These are phyloP conservation scores for Pheosia gnoma DNA, from an alignment of 2,888 invertebrate species.

Conservation along the genomic window DNA sequence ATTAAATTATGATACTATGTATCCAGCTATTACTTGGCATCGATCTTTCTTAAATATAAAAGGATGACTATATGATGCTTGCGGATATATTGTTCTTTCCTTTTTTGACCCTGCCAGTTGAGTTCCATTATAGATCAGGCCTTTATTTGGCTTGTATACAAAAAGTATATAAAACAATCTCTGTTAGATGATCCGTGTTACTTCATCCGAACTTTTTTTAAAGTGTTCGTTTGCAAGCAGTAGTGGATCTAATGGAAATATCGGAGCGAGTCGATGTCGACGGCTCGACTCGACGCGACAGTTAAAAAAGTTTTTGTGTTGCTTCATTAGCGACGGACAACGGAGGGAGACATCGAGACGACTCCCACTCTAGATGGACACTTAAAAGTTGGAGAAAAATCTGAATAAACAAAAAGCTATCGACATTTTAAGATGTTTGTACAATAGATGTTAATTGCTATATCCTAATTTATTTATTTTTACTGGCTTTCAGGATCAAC, in stretches of 20 bases:
- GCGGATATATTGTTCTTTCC: neutral
- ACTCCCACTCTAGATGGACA: slow-evolving; percentile 10
- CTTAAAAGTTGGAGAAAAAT: slow-evolving; percentile 10
- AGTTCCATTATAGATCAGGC: too few species aligned
- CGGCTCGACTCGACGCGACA: slow-evolving; percentile 36
- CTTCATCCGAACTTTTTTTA: slow-evolving; percentile 30
- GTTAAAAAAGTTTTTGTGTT: slow-evolving; percentile 66
- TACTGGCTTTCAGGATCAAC: too few species aligned
- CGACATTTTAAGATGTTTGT: neutral
- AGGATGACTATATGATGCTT: neutral
- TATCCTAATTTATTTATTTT: too few species aligned
- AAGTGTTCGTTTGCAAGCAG: slow-evolving; percentile 55
- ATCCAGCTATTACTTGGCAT: neutral
- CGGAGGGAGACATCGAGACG: slow-evolving; percentile 21
- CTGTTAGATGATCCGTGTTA: slow-evolving; percentile 4
- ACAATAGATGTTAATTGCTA: too few species aligned
- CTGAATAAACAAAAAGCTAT: neutral
- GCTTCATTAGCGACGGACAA: slow-evolving; percentile 56
- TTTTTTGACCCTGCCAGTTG: neutral
- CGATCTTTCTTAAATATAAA: neutral
- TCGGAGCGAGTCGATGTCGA: slow-evolving; percentile 52
- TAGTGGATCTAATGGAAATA: slow-evolving; percentile 58
- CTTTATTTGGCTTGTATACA: neutral
- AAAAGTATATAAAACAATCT: neutral
- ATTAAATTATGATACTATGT: neutral